Base-by-base conservation (phyloP, 2,113 vertebrate genomes). In the Irena cyanogastra region DNA sequence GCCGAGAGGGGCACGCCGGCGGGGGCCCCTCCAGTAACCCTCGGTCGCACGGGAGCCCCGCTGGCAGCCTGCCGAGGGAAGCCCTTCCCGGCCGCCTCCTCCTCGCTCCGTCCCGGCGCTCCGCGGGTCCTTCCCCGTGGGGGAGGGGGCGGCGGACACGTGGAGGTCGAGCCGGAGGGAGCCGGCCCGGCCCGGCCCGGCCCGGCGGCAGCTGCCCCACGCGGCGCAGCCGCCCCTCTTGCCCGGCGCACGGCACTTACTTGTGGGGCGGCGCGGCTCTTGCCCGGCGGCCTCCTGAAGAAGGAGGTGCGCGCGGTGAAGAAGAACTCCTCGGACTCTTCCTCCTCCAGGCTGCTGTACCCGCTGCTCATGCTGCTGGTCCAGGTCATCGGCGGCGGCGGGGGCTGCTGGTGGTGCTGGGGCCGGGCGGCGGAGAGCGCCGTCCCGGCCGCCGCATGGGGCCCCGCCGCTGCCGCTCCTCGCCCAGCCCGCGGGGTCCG, bases 241-340 rank as follows among this genome's bases (percentile, higher is more conserved):
- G 33, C 39, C 13, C 68, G 8, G 31, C 64, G 37, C 65, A 9
- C 63, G 16, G 39, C 94, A 97, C 98, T 98, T 77, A 97, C 98
- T 97, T 98, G 99, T 97, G 98, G 98, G 82, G 93, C 95, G 23
- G 96, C 93, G 37, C 98, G 97, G 93, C 97, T 97, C 97, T 99
- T 99, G 72, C 98, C 98, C 33, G 97, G 97, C 39, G 98, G 98
- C 81, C 98, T 99, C 95, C 98, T 98, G 97, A 99, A 99, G 94
- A 99, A 99, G 65, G 99, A 99, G 76, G 99, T 99, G 95, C 99
- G 98, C 86, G 99, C 99, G 39, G 99, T 99, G 98, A 99, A 99
- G 96, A 99, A 99, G 94, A 98, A 99, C 97, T 99, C 99, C 95
- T 99, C 99, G 66, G 99, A 98, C 97, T 99, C 99, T 94, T 98